phyloP scores from a whole-genome alignment of 2,113 vertebrate genomes.

The Microcebus griseorufus region DNA sequence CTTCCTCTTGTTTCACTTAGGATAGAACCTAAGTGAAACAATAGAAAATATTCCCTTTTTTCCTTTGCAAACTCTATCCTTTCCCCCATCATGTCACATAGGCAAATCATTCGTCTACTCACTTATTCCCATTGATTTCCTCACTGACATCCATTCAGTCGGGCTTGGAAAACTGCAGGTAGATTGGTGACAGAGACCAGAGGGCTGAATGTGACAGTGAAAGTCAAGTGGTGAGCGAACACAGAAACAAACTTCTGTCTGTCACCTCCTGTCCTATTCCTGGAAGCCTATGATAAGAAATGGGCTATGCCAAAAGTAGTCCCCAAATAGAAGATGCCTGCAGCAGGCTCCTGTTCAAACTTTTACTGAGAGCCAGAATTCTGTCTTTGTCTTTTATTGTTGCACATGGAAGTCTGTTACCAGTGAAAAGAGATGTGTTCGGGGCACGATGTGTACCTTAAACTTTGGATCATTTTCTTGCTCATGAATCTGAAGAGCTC shows the following conservation, averaged over 20 bases:
- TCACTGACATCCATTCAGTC: background rate
- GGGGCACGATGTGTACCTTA: background rate
- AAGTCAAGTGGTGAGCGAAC: too few relatives aligned
- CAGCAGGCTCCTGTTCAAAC: background rate
- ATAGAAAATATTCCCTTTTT: background rate
- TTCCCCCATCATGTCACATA: rapidly evolving
- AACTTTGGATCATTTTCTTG: background rate
- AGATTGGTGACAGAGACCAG: background rate
- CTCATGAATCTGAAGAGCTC: background rate
- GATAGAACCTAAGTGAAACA: background rate
- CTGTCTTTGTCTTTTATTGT: background rate
- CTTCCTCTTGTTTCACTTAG: background rate
- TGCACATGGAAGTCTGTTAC: background rate
- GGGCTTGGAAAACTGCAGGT: background rate
- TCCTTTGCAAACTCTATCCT: background rate
- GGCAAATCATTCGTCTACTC: too few relatives aligned
- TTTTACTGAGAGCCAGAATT: background rate
- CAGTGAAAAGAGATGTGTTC: background rate
- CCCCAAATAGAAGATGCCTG: background rate
- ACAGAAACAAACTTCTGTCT: too few relatives aligned
- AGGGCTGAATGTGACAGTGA: too few relatives aligned
- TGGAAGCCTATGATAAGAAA: background rate
- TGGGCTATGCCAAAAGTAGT: background rate
- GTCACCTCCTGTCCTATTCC: background rate
- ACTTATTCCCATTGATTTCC: background rate